Conservation (phyloP, 2,797 vertebrate genomes). For the Oophaga sylvatica region DNA sequence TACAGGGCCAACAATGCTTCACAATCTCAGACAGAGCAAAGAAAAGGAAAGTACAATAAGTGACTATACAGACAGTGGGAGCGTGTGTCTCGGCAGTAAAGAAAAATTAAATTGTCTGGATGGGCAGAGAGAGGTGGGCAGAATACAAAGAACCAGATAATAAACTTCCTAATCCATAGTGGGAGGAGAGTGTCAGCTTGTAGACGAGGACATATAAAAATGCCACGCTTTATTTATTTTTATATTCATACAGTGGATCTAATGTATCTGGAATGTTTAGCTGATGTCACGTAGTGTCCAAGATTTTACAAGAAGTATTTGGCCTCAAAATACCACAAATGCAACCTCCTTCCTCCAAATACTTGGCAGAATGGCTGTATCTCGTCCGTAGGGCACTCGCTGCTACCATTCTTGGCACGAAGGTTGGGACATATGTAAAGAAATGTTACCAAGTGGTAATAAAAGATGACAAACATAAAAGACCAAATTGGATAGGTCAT, state of each 20-base stretch:
- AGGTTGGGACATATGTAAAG: slow-evolving; percentile 5
- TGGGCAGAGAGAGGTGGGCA: slow-evolving; percentile 37
- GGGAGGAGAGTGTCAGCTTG: slow-evolving; percentile 37
- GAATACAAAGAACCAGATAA: slow-evolving; percentile 48
- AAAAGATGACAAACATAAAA: slow-evolving; percentile 5
- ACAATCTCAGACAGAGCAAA: slow-evolving; percentile 32
- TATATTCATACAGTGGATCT: slow-evolving; percentile 2
- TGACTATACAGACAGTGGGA: slow-evolving; percentile 34
- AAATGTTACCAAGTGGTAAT: background rate
- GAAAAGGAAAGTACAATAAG: slow-evolving; percentile 36
- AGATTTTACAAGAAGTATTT: background rate
- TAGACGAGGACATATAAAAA: slow-evolving; percentile 21
- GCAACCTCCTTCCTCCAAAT: background rate
- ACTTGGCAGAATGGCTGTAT: background rate
- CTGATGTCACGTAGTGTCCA: background rate
- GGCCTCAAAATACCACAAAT: background rate
- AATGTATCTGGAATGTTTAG: background rate
- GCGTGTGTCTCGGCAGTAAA: slow-evolving; percentile 27
- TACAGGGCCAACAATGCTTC: slow-evolving; percentile 27
- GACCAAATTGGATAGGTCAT: slow-evolving; percentile 12
- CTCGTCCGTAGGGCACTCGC: background rate
- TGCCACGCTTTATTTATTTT: slow-evolving; percentile 5
- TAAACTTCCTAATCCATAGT: slow-evolving; percentile 45
- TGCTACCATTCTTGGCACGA: background rate
- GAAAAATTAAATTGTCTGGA: slow-evolving; percentile 50